Base-by-base conservation (phyloP, 1,140 invertebrate genomes). In the Proctacanthus coquilletti region DNA sequence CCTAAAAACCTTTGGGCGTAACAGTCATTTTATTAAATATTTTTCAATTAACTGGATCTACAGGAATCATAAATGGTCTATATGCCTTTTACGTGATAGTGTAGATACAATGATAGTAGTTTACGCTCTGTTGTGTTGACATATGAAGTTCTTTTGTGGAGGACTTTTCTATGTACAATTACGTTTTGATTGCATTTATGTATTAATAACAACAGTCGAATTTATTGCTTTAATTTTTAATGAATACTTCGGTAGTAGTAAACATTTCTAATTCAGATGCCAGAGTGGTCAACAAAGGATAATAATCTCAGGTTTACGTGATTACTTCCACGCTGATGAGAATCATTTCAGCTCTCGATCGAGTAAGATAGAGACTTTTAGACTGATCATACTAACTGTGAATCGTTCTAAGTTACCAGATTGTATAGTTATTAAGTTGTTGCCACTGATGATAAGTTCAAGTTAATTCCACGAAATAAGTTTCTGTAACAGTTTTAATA, bases 1-100 rank as follows among this genome's bases (percentile, higher is more conserved):
- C 36, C 36, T 5, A 21, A 38, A 38, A 21, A 21, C 2, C 10
- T 38, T 9, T 38, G 36, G 36, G 21, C 36, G 10, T 38, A 38
- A 35, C 34, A 20, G 18, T 35, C 6, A 13, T 19, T 20, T 19
- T 33, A 33, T 8, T 33, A 8, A 33, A 15, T 5, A 11, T 8
- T 9, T 33, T 9, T 33, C 31, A 9, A 33, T 9, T 5, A 8
- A 8, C 14, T 8, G 9, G 15, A 8, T 33, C 9, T 9, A 33
- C 9, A 9, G 31, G 6, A 15, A 8, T 33, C 15, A 9, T 8
- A 10, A 33, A 9, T 8, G 9, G 15, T 9, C 8, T 10, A 15
- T 9, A 33, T 33, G 31, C 31, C 15, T 33, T 33, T 33, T 10
- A 33, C 15, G 8, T 33, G 9, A 33, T 10, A 9, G 31, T 9